Percentiles rank a stretch among this genome's conserved stretches.
Evolutionary conservation across 2,113 vertebrate genomes (phyloP).

Genomic region (Anarhynchus alexandrinus): DNA sequence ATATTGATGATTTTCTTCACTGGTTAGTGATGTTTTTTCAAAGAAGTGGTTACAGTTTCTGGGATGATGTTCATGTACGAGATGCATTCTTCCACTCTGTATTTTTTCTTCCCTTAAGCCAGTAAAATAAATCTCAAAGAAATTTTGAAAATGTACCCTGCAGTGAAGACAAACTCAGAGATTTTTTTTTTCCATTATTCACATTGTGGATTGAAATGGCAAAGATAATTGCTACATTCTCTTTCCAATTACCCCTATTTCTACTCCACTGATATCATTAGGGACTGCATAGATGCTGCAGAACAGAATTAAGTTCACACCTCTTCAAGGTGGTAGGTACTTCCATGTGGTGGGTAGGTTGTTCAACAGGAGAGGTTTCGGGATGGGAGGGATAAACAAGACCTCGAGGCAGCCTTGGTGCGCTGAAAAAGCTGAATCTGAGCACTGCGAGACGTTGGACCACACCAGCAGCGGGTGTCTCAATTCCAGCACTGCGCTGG

Average conservation of each 20-base stretch:
- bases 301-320: neutral
- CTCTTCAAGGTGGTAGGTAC: neutral
- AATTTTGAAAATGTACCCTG: neutral
- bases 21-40: neutral
- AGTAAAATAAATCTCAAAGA: neutral
- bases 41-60: neutral
- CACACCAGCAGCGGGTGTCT: neutral
- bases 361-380: neutral
- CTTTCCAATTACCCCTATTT: neutral
- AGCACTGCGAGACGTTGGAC: neutral
- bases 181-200: neutral
- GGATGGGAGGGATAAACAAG: neutral
- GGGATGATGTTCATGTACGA: neutral
- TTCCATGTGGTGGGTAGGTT: neutral
- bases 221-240: neutral
- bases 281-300: neutral
- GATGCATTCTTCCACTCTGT: neutral
- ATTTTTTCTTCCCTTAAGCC: neutral
- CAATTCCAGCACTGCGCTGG: neutral
- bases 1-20: conserved; percentile 12
- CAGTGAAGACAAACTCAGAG: neutral
- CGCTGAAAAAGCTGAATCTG: neutral
- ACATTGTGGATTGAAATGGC: neutral
- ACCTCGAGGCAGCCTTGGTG: neutral
- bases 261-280: neutral